A percentile compares a stretch with the other conserved stretches of the same genome.
Conservation (phyloP, 2,888 invertebrate genomes). For the Drosophila barbarae region DNA sequence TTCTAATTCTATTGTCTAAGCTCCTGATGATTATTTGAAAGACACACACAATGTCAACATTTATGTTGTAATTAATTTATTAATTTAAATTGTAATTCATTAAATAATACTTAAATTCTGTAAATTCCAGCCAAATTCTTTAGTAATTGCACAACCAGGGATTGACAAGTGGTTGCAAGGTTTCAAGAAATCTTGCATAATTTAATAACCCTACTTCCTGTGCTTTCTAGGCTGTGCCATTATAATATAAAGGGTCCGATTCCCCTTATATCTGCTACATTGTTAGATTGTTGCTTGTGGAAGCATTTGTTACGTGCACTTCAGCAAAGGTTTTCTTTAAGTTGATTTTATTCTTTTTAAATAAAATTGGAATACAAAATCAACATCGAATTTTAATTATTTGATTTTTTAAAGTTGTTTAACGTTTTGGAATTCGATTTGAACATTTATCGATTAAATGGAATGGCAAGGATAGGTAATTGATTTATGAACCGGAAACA, state of each 20-base stretch:
- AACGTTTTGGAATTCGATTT: not conserved
- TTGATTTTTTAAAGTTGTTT: not conserved
- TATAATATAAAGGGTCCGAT: conserved; percentile 5
- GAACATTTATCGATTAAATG: not conserved
- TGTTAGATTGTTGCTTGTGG: conserved; percentile 15
- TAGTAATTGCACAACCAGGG: not conserved
- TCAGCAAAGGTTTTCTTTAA: too few species aligned
- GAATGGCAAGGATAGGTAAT: not conserved
- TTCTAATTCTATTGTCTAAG: too few species aligned
- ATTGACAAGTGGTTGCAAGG: not conserved
- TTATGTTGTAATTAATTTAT: conserved; percentile 1
- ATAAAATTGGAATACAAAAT: not conserved
- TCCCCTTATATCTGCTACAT: conserved; percentile 2
- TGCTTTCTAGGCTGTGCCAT: conserved; percentile 31
- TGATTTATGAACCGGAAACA: not conserved
- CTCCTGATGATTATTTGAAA: too few species aligned
- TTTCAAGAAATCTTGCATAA: conserved; percentile 62
- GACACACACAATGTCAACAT: conserved; percentile 48
- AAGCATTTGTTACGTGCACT: conserved; percentile 1
- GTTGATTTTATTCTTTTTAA: not conserved
- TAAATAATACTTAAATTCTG: too few species aligned
- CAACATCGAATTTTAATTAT: not conserved
- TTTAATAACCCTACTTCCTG: conserved; percentile 66
- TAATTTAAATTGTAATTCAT: conserved; percentile 51
- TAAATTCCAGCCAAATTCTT: too few species aligned